Evolutionary conservation across 2,888 invertebrate species (phyloP), one percentile per base, ranked within the genome.

Genomic region (Lasioglossum villosulum): DNA sequence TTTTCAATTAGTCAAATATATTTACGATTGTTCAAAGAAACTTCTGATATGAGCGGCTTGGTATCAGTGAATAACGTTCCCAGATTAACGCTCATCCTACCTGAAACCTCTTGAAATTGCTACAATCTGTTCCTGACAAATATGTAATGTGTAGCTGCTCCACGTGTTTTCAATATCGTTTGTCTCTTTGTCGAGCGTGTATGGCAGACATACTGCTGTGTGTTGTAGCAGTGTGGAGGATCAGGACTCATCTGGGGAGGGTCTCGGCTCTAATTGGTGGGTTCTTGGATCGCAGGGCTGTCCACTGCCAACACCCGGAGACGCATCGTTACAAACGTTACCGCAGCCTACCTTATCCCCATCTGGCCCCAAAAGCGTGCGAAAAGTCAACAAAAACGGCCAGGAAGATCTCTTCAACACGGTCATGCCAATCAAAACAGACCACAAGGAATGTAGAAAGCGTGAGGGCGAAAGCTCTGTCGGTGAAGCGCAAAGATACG

Each of bases 171-270:
- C 68, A 86, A 59, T 88, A 83, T 73, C 23, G 19, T 86, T 87
- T 48, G 59, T 77, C 12, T 71, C 37, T 80, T 86, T 85, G 74
- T 87, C 79, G 74, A 90, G 72, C 78, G 37, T 86, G 80, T 89
- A 90, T 90, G 88, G 91, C 90, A 93, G 89, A 92, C 84, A 86
- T 87, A 82, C 82, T 88, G 84, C 87, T 93, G 89, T 94, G 90
- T 94, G 93, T 94, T 93, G 93, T 94, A 94, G 94, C 90, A 91
- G 92, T 90, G 89, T 91, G 90, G 94, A 94, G 91, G 93, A 93
- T 92, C 92, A 93, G 86, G 93, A 91, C 83, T 91, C 91, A 85
- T 87, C 92, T 74, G 90, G 91, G 88, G 92, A 93, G 88, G 90
- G 90, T 85, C 89, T 90, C 81, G 90, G 88, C 83, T 92, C 93